These are phyloP conservation scores for Babyrousa celebensis DNA, from an alignment of 2,797 vertebrate species.

Conservation along the genomic window DNA sequence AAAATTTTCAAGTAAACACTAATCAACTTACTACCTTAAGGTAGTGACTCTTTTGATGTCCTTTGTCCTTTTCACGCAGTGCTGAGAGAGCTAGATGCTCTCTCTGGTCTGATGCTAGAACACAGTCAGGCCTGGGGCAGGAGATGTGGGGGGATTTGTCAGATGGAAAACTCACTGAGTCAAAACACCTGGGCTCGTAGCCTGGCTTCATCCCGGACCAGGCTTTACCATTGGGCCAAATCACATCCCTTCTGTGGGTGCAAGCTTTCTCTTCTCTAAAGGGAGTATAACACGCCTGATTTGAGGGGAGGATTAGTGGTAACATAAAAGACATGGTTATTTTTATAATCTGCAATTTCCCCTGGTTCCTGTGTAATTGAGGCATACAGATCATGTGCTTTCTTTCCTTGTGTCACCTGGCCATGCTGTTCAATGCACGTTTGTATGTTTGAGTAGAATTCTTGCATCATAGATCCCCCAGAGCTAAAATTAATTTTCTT, in stretches of 20 bases:
- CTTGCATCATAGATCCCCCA: background rate
- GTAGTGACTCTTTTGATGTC: background rate
- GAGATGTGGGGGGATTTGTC: too few relatives aligned
- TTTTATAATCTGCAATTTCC: background rate
- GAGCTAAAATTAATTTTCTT: conserved; percentile 26
- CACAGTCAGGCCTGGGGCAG: background rate
- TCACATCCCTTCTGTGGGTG: background rate
- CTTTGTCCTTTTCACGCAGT: background rate
- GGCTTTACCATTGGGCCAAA: background rate
- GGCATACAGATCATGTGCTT: background rate
- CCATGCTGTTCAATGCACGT: background rate
- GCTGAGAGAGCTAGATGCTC: background rate
- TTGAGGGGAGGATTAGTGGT: background rate
- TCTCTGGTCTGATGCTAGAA: background rate
- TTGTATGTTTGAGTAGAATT: background rate
- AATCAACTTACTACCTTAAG: background rate
- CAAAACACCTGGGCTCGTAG: background rate
- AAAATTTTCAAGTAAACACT: background rate
- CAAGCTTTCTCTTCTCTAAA: background rate
- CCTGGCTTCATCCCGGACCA: background rate
- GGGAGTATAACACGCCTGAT: background rate
- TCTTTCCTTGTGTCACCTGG: background rate
- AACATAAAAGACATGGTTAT: background rate
- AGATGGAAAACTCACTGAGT: background rate
- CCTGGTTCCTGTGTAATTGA: background rate